Percentiles rank a stretch among this genome's conserved stretches.
Conservation (phyloP, 2,888 invertebrate species). For the Spisula solida region DNA sequence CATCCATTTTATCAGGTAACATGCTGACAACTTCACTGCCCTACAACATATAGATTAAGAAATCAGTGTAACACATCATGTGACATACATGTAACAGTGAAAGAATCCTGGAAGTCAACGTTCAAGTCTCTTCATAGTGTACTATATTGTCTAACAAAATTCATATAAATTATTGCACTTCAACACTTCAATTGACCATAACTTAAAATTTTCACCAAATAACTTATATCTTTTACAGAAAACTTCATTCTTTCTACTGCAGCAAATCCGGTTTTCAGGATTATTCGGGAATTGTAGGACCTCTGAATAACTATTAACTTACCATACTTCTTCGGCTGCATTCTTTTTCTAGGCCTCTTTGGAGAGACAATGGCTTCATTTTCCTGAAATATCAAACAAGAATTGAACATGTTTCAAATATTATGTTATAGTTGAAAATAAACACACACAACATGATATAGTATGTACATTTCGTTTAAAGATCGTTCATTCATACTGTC, state of each 20-base stretch:
- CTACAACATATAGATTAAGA: background rate
- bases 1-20: conserved; percentile 38
- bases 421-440: background rate
- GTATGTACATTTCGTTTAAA: no score
- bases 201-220: no score
- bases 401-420: background rate
- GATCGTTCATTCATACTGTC: no score
- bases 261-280: no score
- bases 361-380: conserved; percentile 30
- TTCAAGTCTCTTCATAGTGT: no score
- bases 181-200: no score
- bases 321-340: background rate
- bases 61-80: background rate
- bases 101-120: background rate
- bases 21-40: background rate
- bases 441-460: background rate
- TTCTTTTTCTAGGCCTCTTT: conserved; percentile 9
- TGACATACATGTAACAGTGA: background rate
- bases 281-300: no score
- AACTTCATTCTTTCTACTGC: no score
- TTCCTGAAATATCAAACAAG: background rate
- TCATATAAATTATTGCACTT: no score
- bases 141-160: background rate
- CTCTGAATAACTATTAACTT: background rate
- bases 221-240: no score